Conservation (phyloP, 2,888 invertebrate species). For the Troides aeacus region DNA sequence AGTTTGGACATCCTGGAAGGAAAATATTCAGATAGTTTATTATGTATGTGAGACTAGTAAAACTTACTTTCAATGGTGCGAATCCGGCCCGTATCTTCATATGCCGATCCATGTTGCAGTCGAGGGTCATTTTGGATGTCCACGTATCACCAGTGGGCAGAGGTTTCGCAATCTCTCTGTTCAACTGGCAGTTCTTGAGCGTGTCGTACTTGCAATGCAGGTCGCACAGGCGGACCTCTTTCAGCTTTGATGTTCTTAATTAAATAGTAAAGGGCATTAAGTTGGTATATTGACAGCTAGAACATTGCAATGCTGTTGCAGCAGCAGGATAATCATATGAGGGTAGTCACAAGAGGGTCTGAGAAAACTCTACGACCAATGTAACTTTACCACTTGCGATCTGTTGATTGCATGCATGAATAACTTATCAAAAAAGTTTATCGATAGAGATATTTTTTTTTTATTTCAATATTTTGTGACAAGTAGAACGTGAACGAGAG, state of each 20-base stretch:
- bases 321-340: no score
- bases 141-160: slow-evolving; percentile 47
- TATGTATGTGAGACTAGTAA: not conserved
- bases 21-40: not conserved
- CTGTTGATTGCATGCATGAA: no score
- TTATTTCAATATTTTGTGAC: no score
- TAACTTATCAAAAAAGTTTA: no score
- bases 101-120: slow-evolving; percentile 59
- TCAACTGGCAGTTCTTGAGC: slow-evolving; percentile 48
- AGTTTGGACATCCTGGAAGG: no score
- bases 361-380: no score
- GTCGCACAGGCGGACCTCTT: slow-evolving; percentile 66
- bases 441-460: no score
- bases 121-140: slow-evolving; percentile 57
- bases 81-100: slow-evolving; percentile 59
- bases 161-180: slow-evolving; percentile 54
- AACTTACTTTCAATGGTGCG: slow-evolving; percentile 44
- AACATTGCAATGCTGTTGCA: no score
- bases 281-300: no score
- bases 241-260: slow-evolving; percentile 58
- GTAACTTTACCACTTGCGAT: no score
- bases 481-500: no score
- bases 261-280: not conserved
- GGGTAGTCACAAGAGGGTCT: no score
- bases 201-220: slow-evolving; percentile 54